These are phyloP conservation scores for Oxystoma pomonae DNA, from an alignment of 2,888 invertebrate genomes.

Conservation along the genomic window DNA sequence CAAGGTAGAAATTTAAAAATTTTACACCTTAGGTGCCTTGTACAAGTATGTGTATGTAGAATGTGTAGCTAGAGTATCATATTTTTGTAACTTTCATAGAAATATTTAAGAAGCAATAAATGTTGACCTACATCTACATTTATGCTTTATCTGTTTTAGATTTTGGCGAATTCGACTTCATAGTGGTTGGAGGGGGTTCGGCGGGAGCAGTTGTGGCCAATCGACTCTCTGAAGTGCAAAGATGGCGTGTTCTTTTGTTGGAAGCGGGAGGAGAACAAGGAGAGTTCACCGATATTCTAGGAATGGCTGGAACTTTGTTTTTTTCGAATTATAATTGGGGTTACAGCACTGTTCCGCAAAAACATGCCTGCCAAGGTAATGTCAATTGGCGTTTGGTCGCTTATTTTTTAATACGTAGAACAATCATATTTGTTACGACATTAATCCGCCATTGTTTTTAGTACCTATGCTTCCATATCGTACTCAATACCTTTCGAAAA, in stretches of 20 bases:
- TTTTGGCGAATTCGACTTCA: constrained; percentile 26
- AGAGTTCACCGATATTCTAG: constrained; percentile 27
- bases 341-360: constrained; percentile 23
- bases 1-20: too few species aligned
- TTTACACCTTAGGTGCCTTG: too few species aligned
- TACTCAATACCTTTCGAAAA: too few species aligned
- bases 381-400: too few species aligned
- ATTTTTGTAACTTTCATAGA: too few species aligned
- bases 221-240: constrained; percentile 25
- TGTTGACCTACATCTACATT: too few species aligned
- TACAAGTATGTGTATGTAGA: too few species aligned
- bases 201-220: constrained; percentile 28
- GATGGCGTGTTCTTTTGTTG: constrained; percentile 25
- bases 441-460: too few species aligned
- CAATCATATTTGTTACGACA: too few species aligned
- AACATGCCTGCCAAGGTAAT: constrained; percentile 24
- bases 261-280: constrained; percentile 28
- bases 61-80: too few species aligned
- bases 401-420: background rate
- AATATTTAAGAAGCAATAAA: too few species aligned
- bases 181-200: constrained; percentile 28
- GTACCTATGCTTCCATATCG: background rate
- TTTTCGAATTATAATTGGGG: constrained; percentile 25
- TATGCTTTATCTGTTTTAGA: constrained; percentile 19
- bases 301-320: constrained; percentile 5